phyloP scores from a whole-genome alignment of 64 coral and sea anemone species.

The Stichodactyla helianthus region DNA sequence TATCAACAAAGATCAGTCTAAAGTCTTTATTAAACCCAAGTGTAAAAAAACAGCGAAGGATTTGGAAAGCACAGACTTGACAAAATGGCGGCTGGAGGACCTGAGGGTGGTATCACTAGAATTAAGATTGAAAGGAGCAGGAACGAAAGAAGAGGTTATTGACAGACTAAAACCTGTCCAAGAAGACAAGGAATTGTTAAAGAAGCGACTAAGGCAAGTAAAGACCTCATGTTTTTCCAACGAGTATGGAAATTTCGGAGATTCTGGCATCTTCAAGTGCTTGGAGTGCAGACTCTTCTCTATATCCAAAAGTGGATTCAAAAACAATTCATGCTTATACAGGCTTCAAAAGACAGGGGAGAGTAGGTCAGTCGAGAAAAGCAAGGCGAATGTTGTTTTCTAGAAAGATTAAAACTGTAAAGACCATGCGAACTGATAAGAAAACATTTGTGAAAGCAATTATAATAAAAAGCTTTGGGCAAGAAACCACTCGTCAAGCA shows the following conservation, averaged over 20 bases:
- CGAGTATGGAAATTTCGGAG: slow-evolving; percentile 40
- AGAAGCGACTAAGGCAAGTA: slow-evolving; percentile 37
- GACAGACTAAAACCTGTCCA: slow-evolving; percentile 28
- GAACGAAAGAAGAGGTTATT: slow-evolving; percentile 43
- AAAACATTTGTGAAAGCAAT: slow-evolving; percentile 44
- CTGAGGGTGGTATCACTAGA: slow-evolving; percentile 29
- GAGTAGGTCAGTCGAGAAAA: slow-evolving; percentile 49
- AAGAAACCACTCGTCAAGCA: slow-evolving; percentile 19
- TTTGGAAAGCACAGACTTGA: slow-evolving; percentile 21
- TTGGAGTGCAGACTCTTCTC: slow-evolving; percentile 36
- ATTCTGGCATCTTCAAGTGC: slow-evolving; percentile 20
- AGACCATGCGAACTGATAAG: slow-evolving; percentile 6
- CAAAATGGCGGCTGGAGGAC: slow-evolving; percentile 33
- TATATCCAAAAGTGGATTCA: slow-evolving; percentile 49
- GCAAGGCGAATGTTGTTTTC: slow-evolving; percentile 28
- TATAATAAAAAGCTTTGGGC: slow-evolving; percentile 45
- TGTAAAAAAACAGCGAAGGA: neutral
- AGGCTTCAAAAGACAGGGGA: slow-evolving; percentile 40
- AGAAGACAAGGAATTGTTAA: slow-evolving; percentile 22
- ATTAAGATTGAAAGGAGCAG: slow-evolving; percentile 43
- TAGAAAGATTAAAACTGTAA: slow-evolving; percentile 42
- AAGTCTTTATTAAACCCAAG: too few relatives aligned
- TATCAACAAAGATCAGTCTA: neutral
- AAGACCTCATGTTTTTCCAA: slow-evolving; percentile 32
- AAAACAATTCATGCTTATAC: slow-evolving; percentile 12